Conservation (phyloP, 2,888 invertebrate species). For the Halictus quadricinctus region DNA sequence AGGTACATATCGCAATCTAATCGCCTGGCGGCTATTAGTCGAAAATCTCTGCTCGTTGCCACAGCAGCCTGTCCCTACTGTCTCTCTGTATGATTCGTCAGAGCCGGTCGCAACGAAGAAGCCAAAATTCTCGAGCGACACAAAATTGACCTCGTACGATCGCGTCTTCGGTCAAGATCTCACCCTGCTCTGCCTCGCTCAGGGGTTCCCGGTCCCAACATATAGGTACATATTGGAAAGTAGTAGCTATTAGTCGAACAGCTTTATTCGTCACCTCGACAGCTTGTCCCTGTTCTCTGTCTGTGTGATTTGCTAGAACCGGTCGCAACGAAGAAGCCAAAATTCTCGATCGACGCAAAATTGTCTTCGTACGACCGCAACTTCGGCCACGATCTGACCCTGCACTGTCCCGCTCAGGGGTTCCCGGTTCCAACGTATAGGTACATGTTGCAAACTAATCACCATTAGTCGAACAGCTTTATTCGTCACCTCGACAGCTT, state of each 20-base stretch:
- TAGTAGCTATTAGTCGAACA: neutral
- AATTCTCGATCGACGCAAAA: conserved; percentile 86
- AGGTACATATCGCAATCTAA: conserved; percentile 78
- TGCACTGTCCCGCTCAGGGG: conserved; percentile 88
- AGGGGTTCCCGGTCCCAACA: conserved; percentile 87
- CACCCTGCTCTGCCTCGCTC: conserved; percentile 88
- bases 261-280: conserved; percentile 79
- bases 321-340: conserved; percentile 84
- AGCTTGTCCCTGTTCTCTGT: conserved; percentile 38
- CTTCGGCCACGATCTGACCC: conserved; percentile 86
- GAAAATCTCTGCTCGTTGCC: conserved; percentile 20
- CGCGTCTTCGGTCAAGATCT: conserved; percentile 86
- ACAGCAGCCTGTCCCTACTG: conserved; percentile 47
- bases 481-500: conserved; percentile 79
- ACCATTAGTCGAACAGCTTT: neutral
- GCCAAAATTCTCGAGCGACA: conserved; percentile 85
- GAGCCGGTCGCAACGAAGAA: conserved; percentile 85
- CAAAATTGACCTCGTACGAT: conserved; percentile 87
- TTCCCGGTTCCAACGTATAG: conserved; percentile 85
- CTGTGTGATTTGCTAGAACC: conserved; percentile 82
- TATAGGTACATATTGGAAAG: neutral
- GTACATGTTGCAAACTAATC: neutral
- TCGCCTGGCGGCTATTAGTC: conserved; percentile 22
- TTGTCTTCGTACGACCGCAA: conserved; percentile 87
- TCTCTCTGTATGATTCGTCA: conserved; percentile 68